Conservation (phyloP, 2,888 invertebrate genomes). For the Incurvaria masculella region DNA sequence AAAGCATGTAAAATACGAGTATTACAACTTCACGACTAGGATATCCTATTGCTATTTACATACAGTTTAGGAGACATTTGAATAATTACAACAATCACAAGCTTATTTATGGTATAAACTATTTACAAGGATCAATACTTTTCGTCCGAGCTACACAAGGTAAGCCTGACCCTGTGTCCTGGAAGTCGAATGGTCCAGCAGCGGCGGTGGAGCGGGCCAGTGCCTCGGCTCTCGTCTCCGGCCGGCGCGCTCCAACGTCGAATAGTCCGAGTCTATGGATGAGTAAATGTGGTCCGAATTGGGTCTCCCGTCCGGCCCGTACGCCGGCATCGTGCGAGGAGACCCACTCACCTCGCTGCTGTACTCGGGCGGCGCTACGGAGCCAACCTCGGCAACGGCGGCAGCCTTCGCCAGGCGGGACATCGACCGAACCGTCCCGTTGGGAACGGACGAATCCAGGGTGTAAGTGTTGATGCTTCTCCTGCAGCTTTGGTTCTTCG, state of each 20-base stretch:
- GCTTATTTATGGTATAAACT: neutral
- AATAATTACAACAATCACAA: too few species aligned
- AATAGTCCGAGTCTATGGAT: conserved; percentile 86
- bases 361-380: conserved; percentile 46
- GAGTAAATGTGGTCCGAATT: conserved; percentile 88
- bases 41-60: neutral
- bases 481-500: conserved; percentile 61
- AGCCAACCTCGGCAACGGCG: conserved; percentile 34
- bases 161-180: neutral
- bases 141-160: neutral
- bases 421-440: conserved; percentile 55
- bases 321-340: conserved; percentile 42
- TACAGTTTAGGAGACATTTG: too few species aligned
- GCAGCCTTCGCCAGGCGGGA: conserved; percentile 54
- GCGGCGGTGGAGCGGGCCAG: conserved; percentile 48
- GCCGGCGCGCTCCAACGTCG: conserved; percentile 69
- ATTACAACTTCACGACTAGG: neutral
- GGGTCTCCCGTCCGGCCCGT: conserved; percentile 65
- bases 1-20: neutral
- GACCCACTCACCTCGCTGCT: conserved; percentile 45
- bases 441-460: conserved; percentile 65
- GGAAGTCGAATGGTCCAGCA: conserved; percentile 43
- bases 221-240: conserved; percentile 44
- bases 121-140: too few species aligned
- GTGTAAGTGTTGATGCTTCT: conserved; percentile 85